phyloP scores from a whole-genome alignment of 2,888 invertebrate genomes.

The Strigamia crassipes region DNA sequence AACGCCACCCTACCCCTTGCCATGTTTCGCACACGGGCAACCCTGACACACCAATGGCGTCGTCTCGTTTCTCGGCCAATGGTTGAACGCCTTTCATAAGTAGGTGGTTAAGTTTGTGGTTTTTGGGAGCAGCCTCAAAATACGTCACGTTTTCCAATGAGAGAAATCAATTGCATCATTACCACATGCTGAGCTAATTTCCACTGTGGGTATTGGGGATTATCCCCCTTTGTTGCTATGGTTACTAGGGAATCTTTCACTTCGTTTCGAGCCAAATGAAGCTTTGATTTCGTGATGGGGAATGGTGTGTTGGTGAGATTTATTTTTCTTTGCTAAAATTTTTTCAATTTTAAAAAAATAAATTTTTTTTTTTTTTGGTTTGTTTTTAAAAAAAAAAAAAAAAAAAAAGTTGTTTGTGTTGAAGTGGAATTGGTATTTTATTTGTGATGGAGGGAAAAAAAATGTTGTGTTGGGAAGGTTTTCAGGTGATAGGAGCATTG shows the following conservation, averaged over 20 bases:
- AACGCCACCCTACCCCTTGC: conserved; percentile 12
- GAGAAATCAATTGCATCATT: conserved; percentile 36
- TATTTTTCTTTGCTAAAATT: not conserved
- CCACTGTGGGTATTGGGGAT: conserved; percentile 2
- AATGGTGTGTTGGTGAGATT: not conserved
- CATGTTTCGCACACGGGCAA: conserved; percentile 20
- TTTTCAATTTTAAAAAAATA: not conserved
- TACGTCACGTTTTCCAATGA: conserved; percentile 38
- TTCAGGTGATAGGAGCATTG: conserved; percentile 32
- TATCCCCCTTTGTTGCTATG: conserved; percentile 28
- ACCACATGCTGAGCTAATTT: conserved; percentile 26
- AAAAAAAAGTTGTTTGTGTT: not conserved
- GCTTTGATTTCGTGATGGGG: not conserved
- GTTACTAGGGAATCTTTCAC: not conserved
- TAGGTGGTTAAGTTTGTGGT: conserved; percentile 35
- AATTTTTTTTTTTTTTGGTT: not conserved
- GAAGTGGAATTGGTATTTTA: not conserved
- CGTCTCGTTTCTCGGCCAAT: conserved; percentile 37
- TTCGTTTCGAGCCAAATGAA: not conserved
- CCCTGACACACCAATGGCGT: conserved; percentile 42
- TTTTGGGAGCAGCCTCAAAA: conserved; percentile 37
- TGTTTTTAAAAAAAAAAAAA: too few relatives aligned
- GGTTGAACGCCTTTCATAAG: conserved; percentile 28
- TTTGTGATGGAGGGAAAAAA: not conserved
- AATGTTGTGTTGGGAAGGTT: not conserved